phyloP scores from a whole-genome alignment of 2,113 vertebrate genomes.

The Poecile atricapillus region DNA sequence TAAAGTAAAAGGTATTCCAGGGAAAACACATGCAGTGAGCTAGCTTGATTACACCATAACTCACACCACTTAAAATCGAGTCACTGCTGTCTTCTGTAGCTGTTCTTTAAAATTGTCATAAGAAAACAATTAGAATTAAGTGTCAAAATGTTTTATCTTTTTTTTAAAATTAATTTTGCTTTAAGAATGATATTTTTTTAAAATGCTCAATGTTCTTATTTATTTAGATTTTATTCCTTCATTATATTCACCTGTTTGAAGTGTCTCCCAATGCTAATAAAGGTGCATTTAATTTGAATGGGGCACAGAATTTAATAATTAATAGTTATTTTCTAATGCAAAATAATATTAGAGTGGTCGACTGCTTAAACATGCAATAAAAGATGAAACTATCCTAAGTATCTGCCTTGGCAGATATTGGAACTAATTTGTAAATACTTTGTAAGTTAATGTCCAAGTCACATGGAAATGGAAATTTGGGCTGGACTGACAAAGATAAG shows the following conservation, averaged over 20 bases:
- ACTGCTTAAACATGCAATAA: not conserved
- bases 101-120: not conserved
- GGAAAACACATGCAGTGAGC: not conserved
- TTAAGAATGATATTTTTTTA: too few relatives aligned
- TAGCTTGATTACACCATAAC: not conserved
- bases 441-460: slow-evolving; percentile 26
- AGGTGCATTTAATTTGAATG: not conserved
- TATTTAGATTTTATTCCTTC: not conserved
- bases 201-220: not conserved
- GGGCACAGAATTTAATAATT: not conserved
- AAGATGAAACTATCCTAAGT: not conserved
- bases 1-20: not conserved
- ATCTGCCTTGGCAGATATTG: slow-evolving; percentile 37
- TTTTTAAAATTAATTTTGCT: not conserved
- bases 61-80: not conserved
- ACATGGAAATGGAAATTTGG: slow-evolving; percentile 37
- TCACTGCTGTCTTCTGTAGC: not conserved
- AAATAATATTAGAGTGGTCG: not conserved
- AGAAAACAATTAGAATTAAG: not conserved
- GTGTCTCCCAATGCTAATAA: not conserved
- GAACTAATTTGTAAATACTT: slow-evolving; percentile 52
- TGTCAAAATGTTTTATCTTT: not conserved
- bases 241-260: not conserved
- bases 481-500: slow-evolving; percentile 59
- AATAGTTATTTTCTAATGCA: not conserved